Conservation (phyloP, 2,888 invertebrate genomes). For the Caenorhabditis zanzibari region DNA sequence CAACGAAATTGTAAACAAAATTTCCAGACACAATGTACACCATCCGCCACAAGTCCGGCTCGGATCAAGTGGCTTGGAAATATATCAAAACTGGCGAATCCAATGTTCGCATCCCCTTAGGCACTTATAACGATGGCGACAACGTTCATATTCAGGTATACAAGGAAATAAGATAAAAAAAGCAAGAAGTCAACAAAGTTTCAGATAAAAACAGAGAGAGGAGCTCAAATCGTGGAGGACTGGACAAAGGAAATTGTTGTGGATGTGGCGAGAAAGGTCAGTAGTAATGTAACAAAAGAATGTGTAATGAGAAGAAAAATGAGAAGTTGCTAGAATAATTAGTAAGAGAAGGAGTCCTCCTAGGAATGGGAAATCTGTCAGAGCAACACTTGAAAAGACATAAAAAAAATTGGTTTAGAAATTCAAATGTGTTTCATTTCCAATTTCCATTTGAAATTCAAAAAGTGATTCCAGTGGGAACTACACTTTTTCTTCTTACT, state of each 20-base stretch:
- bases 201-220: constrained; percentile 76
- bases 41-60: constrained; percentile 65
- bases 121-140: constrained; percentile 72
- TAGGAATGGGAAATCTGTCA: no score
- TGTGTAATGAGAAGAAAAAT: constrained; percentile 32
- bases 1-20: background rate
- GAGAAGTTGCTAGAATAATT: constrained; percentile 3
- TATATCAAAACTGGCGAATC: constrained; percentile 70
- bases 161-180: background rate
- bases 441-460: constrained; percentile 21
- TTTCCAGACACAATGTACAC: constrained; percentile 71
- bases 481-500: background rate
- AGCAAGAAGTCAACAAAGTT: constrained; percentile 17
- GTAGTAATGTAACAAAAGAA: constrained; percentile 29
- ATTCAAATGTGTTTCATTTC: no score
- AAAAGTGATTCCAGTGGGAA: constrained; percentile 30
- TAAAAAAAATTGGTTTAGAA: constrained; percentile 9
- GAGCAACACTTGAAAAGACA: background rate
- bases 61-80: constrained; percentile 69
- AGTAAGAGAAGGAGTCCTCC: background rate
- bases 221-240: constrained; percentile 74
- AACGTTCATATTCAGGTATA: constrained; percentile 74
- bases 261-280: constrained; percentile 69
- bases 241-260: constrained; percentile 78
- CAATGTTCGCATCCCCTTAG: constrained; percentile 71